Conservation (phyloP, 2,888 invertebrate species). For the Coremacera marginata region DNA sequence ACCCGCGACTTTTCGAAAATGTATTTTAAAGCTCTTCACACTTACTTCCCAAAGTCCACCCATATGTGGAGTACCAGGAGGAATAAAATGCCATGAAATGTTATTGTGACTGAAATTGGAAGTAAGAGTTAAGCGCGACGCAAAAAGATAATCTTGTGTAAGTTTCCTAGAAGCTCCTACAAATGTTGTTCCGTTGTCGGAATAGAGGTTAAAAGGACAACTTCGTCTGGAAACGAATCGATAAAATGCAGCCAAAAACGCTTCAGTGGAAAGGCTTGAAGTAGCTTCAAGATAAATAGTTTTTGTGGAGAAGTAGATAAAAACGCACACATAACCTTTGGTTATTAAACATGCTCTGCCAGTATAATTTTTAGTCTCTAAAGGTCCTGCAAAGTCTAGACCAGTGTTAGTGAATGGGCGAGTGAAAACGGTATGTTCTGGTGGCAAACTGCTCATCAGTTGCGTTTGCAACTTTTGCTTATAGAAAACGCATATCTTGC, state of each 20-base stretch:
- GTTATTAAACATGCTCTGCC: no score
- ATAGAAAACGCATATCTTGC: no score
- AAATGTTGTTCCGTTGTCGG: constrained; percentile 44
- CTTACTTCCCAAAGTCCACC: constrained; percentile 13
- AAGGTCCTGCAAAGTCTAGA: no score
- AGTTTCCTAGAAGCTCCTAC: constrained; percentile 39
- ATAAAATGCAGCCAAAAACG: constrained; percentile 41
- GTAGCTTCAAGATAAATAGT: constrained; percentile 38
- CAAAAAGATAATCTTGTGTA: constrained; percentile 17
- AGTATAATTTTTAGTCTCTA: no score
- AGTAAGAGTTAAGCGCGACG: not conserved
- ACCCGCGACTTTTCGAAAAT: not conserved
- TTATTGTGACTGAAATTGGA: not conserved
- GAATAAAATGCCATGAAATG: not conserved
- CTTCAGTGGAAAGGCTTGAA: constrained; percentile 30
- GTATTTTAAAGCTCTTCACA: not conserved
- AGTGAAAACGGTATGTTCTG: no score
- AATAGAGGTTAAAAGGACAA: constrained; percentile 33
- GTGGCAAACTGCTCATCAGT: no score
- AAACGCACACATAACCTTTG: no score
- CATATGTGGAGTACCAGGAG: constrained; percentile 6
- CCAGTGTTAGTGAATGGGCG: no score
- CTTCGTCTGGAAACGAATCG: constrained; percentile 43
- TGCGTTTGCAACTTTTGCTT: no score
- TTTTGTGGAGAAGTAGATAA: constrained; percentile 45